phyloP scores from a whole-genome alignment of 2,113 vertebrate species.

The Antechinus flavipes region DNA sequence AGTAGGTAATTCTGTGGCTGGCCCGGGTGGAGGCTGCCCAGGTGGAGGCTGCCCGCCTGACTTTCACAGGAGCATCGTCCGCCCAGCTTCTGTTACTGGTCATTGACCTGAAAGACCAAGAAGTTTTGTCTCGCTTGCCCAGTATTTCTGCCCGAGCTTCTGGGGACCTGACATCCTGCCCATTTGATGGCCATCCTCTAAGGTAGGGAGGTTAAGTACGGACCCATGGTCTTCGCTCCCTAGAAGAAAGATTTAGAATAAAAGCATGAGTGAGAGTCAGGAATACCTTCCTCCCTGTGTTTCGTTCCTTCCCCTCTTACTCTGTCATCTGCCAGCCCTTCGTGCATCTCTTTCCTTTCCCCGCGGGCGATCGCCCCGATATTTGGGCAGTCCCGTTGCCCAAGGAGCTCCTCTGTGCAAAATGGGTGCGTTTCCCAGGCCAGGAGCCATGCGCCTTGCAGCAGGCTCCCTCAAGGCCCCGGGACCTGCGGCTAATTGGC shows the following conservation, averaged over 20 bases:
- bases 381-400: not conserved
- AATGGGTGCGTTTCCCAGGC: not conserved
- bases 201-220: not conserved
- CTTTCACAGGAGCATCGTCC: not conserved
- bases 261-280: no score
- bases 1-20: not conserved
- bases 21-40: no score
- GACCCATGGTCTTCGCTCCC: not conserved
- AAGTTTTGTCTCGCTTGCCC: not conserved
- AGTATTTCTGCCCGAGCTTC: not conserved
- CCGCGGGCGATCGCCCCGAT: not conserved
- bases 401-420: not conserved
- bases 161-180: not conserved
- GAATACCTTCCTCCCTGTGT: no score
- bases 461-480: constrained; percentile 70
- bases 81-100: not conserved
- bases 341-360: not conserved
- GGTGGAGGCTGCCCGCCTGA: not conserved
- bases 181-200: not conserved
- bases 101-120: not conserved
- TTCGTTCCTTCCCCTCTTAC: not conserved
- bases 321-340: not conserved
- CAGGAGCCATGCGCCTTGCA: constrained; percentile 64
- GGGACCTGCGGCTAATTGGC: constrained; percentile 83
- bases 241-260: not conserved